Evolutionary conservation across 2,888 invertebrate genomes (phyloP).

Genomic region (Tholera decimalis): DNA sequence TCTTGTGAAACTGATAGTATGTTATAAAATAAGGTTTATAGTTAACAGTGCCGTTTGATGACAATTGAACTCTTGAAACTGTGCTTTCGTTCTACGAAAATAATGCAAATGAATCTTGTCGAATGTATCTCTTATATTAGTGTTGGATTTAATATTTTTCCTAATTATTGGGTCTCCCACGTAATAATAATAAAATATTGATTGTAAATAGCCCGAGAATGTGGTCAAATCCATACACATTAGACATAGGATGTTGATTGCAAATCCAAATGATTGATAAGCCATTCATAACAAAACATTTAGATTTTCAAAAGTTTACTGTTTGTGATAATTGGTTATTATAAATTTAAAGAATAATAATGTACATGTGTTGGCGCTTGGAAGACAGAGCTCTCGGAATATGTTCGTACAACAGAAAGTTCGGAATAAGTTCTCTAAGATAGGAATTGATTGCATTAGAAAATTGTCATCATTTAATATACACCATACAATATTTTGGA

Average conservation of each 20-base stretch:
- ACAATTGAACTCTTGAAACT: slow-evolving; percentile 27
- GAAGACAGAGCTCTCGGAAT: slow-evolving; percentile 39
- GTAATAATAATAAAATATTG: slow-evolving; percentile 9
- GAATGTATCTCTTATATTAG: slow-evolving; percentile 35
- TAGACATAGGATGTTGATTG: slow-evolving; percentile 29
- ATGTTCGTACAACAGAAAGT: slow-evolving; percentile 23
- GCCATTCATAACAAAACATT: too few relatives aligned
- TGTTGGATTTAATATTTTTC: slow-evolving; percentile 22
- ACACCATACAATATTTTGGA: slow-evolving; percentile 8
- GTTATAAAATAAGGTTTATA: slow-evolving; percentile 41
- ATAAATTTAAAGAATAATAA: slow-evolving; percentile 48
- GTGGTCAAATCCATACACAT: slow-evolving; percentile 29
- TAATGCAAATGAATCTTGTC: slow-evolving; percentile 41
- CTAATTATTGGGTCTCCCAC: slow-evolving; percentile 32
- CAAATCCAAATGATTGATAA: slow-evolving; percentile 35
- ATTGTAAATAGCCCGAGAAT: slow-evolving; percentile 55
- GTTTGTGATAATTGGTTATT: slow-evolving; percentile 62
- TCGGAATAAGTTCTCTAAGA: slow-evolving; percentile 25
- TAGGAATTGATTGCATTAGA: slow-evolving; percentile 23
- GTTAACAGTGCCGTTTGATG: slow-evolving; percentile 40
- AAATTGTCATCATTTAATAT: slow-evolving; percentile 6
- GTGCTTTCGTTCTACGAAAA: slow-evolving; percentile 27
- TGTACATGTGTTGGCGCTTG: slow-evolving; percentile 40
- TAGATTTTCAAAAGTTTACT: too few relatives aligned
- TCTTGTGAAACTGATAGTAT: slow-evolving; percentile 45